Conservation (phyloP, 23 tunicate species). For the Aplidium turbinatum region DNA sequence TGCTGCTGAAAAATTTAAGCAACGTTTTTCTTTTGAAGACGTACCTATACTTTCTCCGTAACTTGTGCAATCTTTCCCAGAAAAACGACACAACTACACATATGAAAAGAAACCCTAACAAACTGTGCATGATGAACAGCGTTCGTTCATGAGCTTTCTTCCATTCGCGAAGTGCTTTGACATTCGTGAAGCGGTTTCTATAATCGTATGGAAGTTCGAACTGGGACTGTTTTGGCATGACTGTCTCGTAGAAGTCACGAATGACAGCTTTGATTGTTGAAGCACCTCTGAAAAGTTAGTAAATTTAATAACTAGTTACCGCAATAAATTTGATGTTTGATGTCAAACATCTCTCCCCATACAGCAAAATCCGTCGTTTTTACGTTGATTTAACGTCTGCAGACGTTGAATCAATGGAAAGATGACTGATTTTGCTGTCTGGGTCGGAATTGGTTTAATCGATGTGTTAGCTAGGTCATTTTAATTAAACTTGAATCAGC, state of each 20-base stretch:
- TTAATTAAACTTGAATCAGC: too few relatives aligned
- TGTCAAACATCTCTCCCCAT: too few relatives aligned
- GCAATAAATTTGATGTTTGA: too few relatives aligned
- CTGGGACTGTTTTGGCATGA: constrained; percentile 75
- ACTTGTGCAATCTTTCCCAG: constrained; percentile 53
- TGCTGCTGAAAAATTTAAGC: neutral
- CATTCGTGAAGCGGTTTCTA: constrained; percentile 62
- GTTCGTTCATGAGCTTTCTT: constrained; percentile 40
- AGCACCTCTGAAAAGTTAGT: constrained; percentile 54
- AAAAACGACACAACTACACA: constrained; percentile 48
- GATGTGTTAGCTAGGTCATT: too few relatives aligned
- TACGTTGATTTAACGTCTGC: too few relatives aligned
- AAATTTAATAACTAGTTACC: too few relatives aligned
- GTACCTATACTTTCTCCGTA: constrained; percentile 21
- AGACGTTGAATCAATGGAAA: too few relatives aligned
- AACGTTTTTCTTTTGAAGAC: neutral
- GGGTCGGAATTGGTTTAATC: too few relatives aligned
- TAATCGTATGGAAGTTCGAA: constrained; percentile 77
- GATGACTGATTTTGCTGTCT: too few relatives aligned
- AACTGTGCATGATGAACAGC: constrained; percentile 35
- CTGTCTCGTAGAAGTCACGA: constrained; percentile 74
- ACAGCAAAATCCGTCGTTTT: too few relatives aligned
- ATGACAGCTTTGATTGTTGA: constrained; percentile 74
- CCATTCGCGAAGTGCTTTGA: constrained; percentile 52
- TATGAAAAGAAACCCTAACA: constrained; percentile 34